phyloP scores from a whole-genome alignment of 2,113 vertebrate species.

The Hystrix cristata region DNA sequence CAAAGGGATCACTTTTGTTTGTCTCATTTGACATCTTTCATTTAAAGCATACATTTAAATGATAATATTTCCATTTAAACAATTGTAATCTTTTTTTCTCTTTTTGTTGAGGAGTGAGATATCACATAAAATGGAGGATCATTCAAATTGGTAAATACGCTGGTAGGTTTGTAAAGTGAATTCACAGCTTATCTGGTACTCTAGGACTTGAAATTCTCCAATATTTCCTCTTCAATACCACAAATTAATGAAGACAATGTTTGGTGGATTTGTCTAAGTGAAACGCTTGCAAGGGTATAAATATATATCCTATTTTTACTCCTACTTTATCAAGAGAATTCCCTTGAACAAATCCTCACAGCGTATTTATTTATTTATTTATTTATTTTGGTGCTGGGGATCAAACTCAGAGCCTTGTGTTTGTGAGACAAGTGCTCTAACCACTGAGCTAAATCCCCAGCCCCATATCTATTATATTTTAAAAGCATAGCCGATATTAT shows the following conservation, averaged over 20 bases:
- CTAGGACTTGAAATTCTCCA: neutral
- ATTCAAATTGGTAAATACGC: neutral
- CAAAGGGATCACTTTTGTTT: constrained; percentile 3
- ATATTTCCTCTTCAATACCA: neutral
- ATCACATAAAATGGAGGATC: neutral
- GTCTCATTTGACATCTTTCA: neutral
- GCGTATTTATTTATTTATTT: neutral
- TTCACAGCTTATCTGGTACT: neutral
- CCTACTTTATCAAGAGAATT: neutral
- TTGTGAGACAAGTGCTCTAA: too few relatives aligned
- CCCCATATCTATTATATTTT: too few relatives aligned
- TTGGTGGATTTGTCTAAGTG: neutral
- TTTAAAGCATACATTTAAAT: neutral
- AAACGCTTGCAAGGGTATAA: neutral
- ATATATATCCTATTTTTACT: neutral
- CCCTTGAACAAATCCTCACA: neutral
- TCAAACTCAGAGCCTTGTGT: too few relatives aligned
- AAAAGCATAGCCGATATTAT: neutral
- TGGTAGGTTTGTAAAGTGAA: neutral
- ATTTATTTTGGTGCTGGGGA: too few relatives aligned
- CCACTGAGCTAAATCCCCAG: too few relatives aligned
- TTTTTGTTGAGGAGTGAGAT: neutral
- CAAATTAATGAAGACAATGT: neutral
- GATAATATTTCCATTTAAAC: neutral
- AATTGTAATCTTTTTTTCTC: neutral